Base-by-base conservation (phyloP, 2,797 vertebrate genomes). In the Scomberomorus guttatus region DNA sequence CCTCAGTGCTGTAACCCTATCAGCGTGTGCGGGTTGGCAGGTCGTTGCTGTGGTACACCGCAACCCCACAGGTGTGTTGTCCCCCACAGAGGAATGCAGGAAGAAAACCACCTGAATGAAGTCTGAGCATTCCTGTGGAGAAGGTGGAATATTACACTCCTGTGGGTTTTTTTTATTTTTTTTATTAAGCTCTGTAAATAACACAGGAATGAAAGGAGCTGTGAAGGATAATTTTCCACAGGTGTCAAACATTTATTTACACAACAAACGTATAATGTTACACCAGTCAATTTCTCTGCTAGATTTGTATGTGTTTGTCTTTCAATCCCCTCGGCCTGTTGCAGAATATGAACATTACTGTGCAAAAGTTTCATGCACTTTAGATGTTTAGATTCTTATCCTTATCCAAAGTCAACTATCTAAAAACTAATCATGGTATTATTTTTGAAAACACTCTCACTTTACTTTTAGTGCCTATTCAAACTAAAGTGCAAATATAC, bases 61-160 rank as follows among this genome's bases (percentile, higher is more conserved):
- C 52, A 51, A 55, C 59, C 86, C 73, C 78, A 69, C 90, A 94
- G 88, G 90, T 93, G 90, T 87, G 82, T 78, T 34, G 37, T 11
- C 65, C 85, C 29, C 52, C 59, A 5, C 70, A 59, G 56, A 86
- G 76, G 89, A 93, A 93, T 92, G 88, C 78, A 64, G 74, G 50
- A 14, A 64, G 60, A 82, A 75, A 77, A 17, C 37, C 56, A 81
- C 75, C 39, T 77, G 63, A 83, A 72, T 67, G 73, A 57, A 71
- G 63, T 50, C 52, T 63, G 68, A 57, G 24, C 67, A 83, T 87
- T 90, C 79, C 77, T 89, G 62, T 12, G 66, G 72, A 69, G 60
- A 50, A 75, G 65, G 70, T 83, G 72, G 57, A 87, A 87, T 56
- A 61, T 75, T 79, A 77, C 63, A 81, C 37, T 39, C 15, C 10